These are phyloP conservation scores for Cathartes aura DNA, from an alignment of 2,113 vertebrate genomes.

Conservation along the genomic window DNA sequence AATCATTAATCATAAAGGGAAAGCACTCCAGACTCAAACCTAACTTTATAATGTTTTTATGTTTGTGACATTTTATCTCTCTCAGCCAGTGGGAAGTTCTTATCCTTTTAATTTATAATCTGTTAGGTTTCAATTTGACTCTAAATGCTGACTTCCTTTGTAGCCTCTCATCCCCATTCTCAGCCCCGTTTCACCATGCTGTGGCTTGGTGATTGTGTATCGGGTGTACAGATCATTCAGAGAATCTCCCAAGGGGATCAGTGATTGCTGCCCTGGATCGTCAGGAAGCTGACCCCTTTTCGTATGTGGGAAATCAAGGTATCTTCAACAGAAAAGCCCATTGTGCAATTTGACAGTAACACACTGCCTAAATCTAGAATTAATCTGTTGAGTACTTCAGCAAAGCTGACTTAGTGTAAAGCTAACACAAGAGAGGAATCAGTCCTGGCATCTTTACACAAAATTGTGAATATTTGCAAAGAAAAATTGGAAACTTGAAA, in stretches of 20 bases:
- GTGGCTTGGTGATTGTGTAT: background rate
- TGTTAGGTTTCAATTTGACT: constrained; percentile 44
- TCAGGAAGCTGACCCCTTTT: background rate
- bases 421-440: background rate
- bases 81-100: constrained; percentile 61
- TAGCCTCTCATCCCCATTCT: background rate
- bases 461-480: background rate
- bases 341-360: background rate
- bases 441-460: background rate
- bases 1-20: constrained; percentile 82
- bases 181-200: background rate
- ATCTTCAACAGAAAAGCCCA: background rate
- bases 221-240: background rate
- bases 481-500: background rate
- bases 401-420: background rate
- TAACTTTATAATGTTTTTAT: constrained; percentile 78
- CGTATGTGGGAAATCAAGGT: background rate
- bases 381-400: background rate
- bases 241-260: background rate
- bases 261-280: background rate
- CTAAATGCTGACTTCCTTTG: constrained; percentile 6
- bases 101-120: constrained; percentile 71
- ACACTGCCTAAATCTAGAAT: background rate
- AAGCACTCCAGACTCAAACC: constrained; percentile 65
- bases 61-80: constrained; percentile 80